These are phyloP conservation scores for Cyphomyrus discorhynchus DNA, from an alignment of 2,113 vertebrate species.

Conservation along the genomic window DNA sequence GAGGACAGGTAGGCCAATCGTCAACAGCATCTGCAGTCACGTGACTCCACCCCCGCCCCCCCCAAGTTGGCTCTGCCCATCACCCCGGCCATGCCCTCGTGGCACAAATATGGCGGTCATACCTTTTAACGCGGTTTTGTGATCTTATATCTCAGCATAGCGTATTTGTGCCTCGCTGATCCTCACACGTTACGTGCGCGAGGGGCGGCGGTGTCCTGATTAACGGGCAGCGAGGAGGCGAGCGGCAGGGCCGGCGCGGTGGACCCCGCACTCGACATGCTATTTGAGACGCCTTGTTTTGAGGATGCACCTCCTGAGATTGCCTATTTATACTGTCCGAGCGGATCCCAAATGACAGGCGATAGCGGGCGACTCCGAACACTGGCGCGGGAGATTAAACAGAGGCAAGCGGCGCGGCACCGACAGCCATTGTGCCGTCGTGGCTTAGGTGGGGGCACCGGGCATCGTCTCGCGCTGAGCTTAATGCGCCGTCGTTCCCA, in stretches of 20 bases:
- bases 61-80: background rate
- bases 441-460: background rate
- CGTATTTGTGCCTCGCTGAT: background rate
- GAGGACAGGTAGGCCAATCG: background rate
- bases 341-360: constrained; percentile 7
- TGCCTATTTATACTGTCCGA: background rate
- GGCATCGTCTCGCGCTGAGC: background rate
- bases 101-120: background rate
- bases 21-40: background rate
- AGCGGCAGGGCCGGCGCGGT: background rate
- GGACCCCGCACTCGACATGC: background rate
- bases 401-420: background rate
- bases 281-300: background rate
- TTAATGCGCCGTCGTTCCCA: background rate
- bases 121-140: background rate
- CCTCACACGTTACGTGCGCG: background rate
- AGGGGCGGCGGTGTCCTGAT: background rate
- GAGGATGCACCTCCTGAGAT: constrained; percentile 5
- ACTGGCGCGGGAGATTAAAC: background rate
- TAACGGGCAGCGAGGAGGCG: background rate
- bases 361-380: background rate
- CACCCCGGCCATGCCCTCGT: background rate
- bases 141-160: background rate
- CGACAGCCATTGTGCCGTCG: background rate
- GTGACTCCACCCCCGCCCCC: background rate